These are phyloP conservation scores for Dendrocopos noguchii DNA, from an alignment of 2,113 vertebrate genomes.

Conservation along the genomic window DNA sequence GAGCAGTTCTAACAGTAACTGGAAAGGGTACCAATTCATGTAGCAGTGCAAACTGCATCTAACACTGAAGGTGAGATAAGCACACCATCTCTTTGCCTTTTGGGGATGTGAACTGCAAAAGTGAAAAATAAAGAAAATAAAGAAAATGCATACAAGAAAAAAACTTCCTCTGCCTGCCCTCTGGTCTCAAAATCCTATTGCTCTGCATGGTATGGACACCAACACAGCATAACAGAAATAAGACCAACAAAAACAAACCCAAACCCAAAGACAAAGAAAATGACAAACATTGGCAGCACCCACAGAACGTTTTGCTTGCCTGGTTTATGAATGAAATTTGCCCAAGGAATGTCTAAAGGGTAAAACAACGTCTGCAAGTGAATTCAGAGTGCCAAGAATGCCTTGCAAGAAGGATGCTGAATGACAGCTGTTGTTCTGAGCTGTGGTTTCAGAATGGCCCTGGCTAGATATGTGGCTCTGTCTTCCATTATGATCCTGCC, in stretches of 20 bases:
- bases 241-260: background rate
- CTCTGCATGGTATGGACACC: background rate
- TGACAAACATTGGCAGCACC: background rate
- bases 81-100: background rate
- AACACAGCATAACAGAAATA: background rate
- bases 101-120: background rate
- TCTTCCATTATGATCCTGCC: accelerated
- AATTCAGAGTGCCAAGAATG: background rate
- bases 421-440: background rate
- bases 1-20: background rate
- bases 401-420: background rate
- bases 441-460: background rate
- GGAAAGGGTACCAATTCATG: background rate
- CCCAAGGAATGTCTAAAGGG: background rate
- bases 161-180: background rate
- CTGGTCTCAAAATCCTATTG: background rate
- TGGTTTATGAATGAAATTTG: background rate
- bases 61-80: background rate
- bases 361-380: background rate
- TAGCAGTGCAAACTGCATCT: background rate
- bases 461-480: background rate
- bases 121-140: background rate
- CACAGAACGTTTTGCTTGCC: background rate
- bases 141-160: background rate
- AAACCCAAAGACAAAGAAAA: background rate